phyloP scores from a whole-genome alignment of 92 coral and sea anemone species.

The Diadumene lineata region DNA sequence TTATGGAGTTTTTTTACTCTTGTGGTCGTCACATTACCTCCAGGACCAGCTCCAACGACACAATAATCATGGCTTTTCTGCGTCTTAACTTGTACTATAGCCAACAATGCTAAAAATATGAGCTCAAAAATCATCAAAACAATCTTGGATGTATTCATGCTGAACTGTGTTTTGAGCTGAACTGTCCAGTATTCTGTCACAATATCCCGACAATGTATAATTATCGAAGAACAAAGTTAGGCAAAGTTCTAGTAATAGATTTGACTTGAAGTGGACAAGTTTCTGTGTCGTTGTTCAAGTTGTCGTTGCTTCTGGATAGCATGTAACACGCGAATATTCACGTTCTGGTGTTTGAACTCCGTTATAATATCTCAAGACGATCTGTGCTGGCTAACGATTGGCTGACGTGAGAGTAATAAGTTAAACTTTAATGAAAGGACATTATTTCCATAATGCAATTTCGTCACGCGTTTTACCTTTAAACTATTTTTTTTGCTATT shows the following conservation, averaged over 20 bases:
- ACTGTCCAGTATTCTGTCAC: not conserved
- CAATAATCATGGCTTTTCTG: conserved; percentile 58
- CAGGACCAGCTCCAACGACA: conserved; percentile 92
- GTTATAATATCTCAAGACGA: not conserved
- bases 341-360: not conserved
- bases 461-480: too few species aligned
- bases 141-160: not conserved
- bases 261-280: not conserved
- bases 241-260: too few species aligned
- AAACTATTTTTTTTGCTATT: too few species aligned
- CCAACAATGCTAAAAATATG: not conserved
- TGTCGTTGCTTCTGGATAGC: too few species aligned
- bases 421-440: not conserved
- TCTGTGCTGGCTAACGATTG: too few species aligned
- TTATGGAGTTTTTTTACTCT: not conserved
- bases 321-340: not conserved
- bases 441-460: not conserved
- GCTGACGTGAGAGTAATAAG: not conserved
- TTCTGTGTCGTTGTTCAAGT: not conserved
- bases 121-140: not conserved
- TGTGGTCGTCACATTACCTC: conserved; percentile 44
- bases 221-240: too few species aligned
- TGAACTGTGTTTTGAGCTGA: not conserved
- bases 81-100: not conserved
- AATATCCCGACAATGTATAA: too few species aligned